phyloP scores from a whole-genome alignment of 2,113 vertebrate species.

The Rhineura floridana region DNA sequence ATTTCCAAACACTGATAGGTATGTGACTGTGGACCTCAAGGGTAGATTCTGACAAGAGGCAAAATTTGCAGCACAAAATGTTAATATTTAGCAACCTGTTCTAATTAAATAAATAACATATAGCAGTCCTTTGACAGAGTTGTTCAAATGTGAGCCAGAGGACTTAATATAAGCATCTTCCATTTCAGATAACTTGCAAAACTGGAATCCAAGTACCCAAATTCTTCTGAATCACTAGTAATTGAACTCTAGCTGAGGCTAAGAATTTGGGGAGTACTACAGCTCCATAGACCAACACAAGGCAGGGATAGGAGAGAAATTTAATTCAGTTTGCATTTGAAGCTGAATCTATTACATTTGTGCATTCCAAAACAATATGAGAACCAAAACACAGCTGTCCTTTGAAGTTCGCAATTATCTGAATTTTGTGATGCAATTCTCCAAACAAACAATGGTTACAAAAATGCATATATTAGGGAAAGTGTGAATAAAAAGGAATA shows the following conservation, averaged over 20 bases:
- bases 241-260: not conserved
- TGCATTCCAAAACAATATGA: no score
- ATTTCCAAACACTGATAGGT: conserved; percentile 61
- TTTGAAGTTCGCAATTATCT: no score
- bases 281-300: not conserved
- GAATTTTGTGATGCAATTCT: no score
- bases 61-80: conserved; percentile 12
- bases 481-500: no score
- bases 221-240: no score
- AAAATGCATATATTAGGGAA: no score
- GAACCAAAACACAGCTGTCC: no score
- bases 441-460: no score
- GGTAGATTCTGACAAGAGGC: conserved; percentile 45
- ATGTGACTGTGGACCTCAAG: conserved; percentile 64
- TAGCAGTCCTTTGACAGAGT: conserved; percentile 13
- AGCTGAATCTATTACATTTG: no score
- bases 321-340: no score
- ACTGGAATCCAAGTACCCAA: not conserved
- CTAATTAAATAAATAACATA: not conserved
- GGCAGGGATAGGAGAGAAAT: no score
- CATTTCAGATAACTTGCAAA: not conserved
- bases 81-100: conserved; percentile 39
- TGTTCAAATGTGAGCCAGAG: conserved; percentile 1
- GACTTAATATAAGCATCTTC: not conserved
- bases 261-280: not conserved